Base-by-base conservation (phyloP, 2,113 vertebrate genomes). In the Castor canadensis region DNA sequence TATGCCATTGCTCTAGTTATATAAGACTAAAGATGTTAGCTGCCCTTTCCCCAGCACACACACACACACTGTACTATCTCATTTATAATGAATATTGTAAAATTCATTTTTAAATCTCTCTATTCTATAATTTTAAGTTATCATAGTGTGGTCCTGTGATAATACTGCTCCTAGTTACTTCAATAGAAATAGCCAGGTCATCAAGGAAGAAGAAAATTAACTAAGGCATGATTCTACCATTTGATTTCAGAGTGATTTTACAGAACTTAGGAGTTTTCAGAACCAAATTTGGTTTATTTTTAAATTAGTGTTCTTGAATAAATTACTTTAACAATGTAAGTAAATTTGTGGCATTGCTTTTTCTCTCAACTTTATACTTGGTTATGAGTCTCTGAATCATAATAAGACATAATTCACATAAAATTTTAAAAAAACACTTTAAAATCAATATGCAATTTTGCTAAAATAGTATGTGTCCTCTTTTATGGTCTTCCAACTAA, bases 381-480 rank as follows among this genome's bases (percentile, higher is more conserved):
- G 43, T 94, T 93, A 75, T 93, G 56, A 96, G 91, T 89, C 43
- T 32, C 81, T 95, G 89, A 95, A 67, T 96, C 82, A 89, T 93
- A 91, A 96, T 95, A 92, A 95, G 40, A 91, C 12, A 86, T 77
- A 93, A 96, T 82, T 96, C 92, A 90, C n/a, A 58, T 69, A 54
- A 95, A 91, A 13, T 77, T 82, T 86, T 35, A 52, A 32, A 67
- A 69, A 56, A 91, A 73, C 35, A 83, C 69, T 91, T 95, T 35
- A 20, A 79, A 97, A 96, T 96, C 96, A 86, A 97, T 98, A 96
- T 94, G 85, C 86, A 98, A 91, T 97, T 97, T 95, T 95, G 69
- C 64, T 96, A 95, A 96, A 96, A 98, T 95, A 97, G 81, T 93
- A 72, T 1, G 2, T 90, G n/a, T 92, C 90, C 56, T 86, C 47